Percentiles rank a stretch among this genome's conserved stretches.
phyloP scores from a whole-genome alignment of 2,797 vertebrate genomes.

The Acanthopagrus latus region DNA sequence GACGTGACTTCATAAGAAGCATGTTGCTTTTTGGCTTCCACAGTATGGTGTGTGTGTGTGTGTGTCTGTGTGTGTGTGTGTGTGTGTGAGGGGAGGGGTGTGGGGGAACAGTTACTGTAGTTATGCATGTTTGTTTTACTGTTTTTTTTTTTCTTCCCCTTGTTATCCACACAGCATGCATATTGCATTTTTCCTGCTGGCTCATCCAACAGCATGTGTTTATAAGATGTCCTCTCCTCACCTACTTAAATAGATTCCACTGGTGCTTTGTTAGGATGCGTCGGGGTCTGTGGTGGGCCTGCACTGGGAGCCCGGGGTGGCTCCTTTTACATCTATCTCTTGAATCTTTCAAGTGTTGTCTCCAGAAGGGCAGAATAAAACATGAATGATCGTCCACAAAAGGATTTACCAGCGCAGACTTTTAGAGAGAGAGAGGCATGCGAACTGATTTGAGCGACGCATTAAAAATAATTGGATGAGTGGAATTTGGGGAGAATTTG shows the following conservation, averaged over 20 bases:
- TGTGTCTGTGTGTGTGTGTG: conserved; percentile 7
- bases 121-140: conserved; percentile 44
- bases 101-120: conserved; percentile 5
- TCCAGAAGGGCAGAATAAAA: conserved; percentile 70
- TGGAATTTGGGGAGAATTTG: conserved; percentile 63
- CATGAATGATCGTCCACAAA: conserved; percentile 61
- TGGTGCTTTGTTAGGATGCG: conserved; percentile 57
- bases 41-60: conserved; percentile 46
- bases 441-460: conserved; percentile 47
- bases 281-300: conserved; percentile 43
- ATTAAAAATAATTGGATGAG: conserved; percentile 73
- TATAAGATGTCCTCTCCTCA: conserved; percentile 56
- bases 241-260: conserved; percentile 59
- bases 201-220: conserved; percentile 64
- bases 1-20: conserved; percentile 69
- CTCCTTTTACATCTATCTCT: conserved; percentile 55
- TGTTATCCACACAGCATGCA: conserved; percentile 67
- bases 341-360: conserved; percentile 72
- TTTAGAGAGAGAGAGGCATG: conserved; percentile 32
- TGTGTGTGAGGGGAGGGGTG: neutral
- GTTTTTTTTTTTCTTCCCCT: conserved; percentile 6
- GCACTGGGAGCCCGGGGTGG: conserved; percentile 45
- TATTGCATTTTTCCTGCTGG: conserved; percentile 58
- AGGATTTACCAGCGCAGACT: conserved; percentile 46
- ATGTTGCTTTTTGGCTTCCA: conserved; percentile 62